These are phyloP conservation scores for Cephus spinipes DNA, from an alignment of 2,888 invertebrate species.

Conservation along the genomic window DNA sequence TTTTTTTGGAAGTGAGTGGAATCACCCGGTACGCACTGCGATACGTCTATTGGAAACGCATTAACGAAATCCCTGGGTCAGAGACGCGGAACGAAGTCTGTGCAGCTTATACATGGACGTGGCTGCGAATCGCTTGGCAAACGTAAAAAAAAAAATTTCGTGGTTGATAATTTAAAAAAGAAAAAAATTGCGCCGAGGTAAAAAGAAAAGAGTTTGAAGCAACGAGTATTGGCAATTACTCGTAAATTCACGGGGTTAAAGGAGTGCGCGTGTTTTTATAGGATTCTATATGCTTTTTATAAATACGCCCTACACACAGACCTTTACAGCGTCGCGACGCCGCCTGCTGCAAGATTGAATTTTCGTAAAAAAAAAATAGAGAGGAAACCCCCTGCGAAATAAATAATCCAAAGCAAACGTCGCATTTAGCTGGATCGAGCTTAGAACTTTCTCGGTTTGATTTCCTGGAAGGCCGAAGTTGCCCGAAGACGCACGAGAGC, in stretches of 20 bases:
- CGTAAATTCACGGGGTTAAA: not conserved
- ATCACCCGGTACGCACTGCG: not conserved
- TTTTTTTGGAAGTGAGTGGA: too few relatives aligned
- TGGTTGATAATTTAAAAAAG: not conserved
- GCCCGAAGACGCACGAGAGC: not conserved
- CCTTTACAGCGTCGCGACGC: not conserved
- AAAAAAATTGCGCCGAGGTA: not conserved
- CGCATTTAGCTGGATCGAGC: not conserved
- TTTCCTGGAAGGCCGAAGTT: not conserved
- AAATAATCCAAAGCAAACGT: too few relatives aligned
- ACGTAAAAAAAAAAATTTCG: too few relatives aligned
- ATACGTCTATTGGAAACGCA: slow-evolving; percentile 10
- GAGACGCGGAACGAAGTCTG: not conserved
- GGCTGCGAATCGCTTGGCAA: too few relatives aligned
- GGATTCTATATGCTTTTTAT: not conserved
- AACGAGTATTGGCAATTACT: not conserved
- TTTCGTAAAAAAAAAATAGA: not conserved
- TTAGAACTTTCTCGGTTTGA: slow-evolving; percentile 1
- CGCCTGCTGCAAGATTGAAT: not conserved
- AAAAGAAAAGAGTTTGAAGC: not conserved
- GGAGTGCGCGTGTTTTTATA: too few relatives aligned
- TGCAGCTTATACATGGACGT: too few relatives aligned
- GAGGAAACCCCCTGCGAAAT: not conserved
- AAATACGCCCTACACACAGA: not conserved
- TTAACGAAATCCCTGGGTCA: slow-evolving; percentile 9